These are phyloP conservation scores for Lithophane leautieri DNA, from an alignment of 2,888 invertebrate species.

Conservation along the genomic window DNA sequence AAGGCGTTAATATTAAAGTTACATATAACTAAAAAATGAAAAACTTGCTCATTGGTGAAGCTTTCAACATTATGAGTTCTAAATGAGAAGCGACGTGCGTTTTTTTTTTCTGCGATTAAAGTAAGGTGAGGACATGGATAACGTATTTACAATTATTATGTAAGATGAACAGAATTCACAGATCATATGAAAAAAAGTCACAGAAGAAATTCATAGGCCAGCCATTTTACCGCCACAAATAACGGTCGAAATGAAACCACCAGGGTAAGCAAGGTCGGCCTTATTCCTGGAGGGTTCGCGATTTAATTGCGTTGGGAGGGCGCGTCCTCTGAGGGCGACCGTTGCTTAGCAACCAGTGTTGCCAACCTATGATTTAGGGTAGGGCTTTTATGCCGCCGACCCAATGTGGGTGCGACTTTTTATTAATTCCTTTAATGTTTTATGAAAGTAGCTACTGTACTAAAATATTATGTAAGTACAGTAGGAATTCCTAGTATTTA, in stretches of 20 bases:
- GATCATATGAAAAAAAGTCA: slow-evolving; percentile 20
- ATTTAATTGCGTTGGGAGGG: slow-evolving; percentile 75
- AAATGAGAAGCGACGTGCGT: too few species aligned
- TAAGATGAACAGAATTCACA: not conserved
- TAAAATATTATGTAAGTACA: not conserved
- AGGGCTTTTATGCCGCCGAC: slow-evolving; percentile 31
- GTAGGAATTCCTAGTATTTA: not conserved
- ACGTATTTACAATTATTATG: not conserved
- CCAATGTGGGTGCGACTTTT: slow-evolving; percentile 35
- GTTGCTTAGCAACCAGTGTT: slow-evolving; percentile 65
- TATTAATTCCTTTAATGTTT: slow-evolving; percentile 39
- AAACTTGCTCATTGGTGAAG: not conserved
- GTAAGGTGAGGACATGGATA: too few species aligned
- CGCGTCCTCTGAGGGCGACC: slow-evolving; percentile 67
- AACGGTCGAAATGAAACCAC: slow-evolving; percentile 65
- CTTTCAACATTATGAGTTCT: not conserved
- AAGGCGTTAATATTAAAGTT: too few species aligned
- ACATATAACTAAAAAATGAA: too few species aligned
- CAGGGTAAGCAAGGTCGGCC: slow-evolving; percentile 68
- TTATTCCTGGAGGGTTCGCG: slow-evolving; percentile 70
- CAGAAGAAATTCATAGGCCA: slow-evolving; percentile 26
- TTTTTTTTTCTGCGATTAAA: too few species aligned
- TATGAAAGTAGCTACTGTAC: not conserved
- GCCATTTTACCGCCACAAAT: slow-evolving; percentile 48
- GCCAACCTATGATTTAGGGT: slow-evolving; percentile 47